Evolutionary conservation across 1,140 invertebrate genomes (phyloP).

Genomic region (Heliconius hewitsoni): DNA sequence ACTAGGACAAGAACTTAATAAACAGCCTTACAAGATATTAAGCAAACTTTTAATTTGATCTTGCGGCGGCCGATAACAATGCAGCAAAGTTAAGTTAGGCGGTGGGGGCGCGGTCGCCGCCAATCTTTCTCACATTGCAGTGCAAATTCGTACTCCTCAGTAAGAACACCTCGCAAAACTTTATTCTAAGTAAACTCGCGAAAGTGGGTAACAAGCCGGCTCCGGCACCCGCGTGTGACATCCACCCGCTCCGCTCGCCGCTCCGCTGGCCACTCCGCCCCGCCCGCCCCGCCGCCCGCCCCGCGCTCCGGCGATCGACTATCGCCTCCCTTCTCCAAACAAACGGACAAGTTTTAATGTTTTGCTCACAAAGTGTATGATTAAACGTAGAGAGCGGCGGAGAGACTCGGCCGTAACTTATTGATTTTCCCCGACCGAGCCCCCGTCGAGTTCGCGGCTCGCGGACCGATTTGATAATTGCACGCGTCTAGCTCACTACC

Average conservation of each 20-base stretch:
- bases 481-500: constrained; percentile 55
- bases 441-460: constrained; percentile 76
- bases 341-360: constrained; percentile 81
- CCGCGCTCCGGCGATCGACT: constrained; percentile 43
- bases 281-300: constrained; percentile 29
- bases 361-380: constrained; percentile 81
- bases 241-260: constrained; percentile 46
- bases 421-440: constrained; percentile 82
- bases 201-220: constrained; percentile 46
- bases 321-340: constrained; percentile 74
- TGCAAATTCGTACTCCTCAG: constrained; percentile 78
- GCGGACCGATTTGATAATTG: constrained; percentile 60
- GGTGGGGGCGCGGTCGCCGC: constrained; percentile 59
- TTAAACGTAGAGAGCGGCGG: constrained; percentile 79
- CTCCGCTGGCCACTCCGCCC: constrained; percentile 41
- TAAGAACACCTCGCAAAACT: constrained; percentile 79
- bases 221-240: constrained; percentile 32
- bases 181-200: constrained; percentile 78
- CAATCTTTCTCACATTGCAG: constrained; percentile 76
- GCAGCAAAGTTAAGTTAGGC: constrained; percentile 71
- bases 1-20: constrained; percentile 54
- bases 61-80: constrained; percentile 71
- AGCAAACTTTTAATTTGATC: constrained; percentile 77
- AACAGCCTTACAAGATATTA: constrained; percentile 59
- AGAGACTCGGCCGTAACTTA: constrained; percentile 82